A percentile compares a stretch with the other conserved stretches of the same genome.
Evolutionary conservation across 2,888 invertebrate species (phyloP).

Genomic region (Brachynemurus nebulosus): DNA sequence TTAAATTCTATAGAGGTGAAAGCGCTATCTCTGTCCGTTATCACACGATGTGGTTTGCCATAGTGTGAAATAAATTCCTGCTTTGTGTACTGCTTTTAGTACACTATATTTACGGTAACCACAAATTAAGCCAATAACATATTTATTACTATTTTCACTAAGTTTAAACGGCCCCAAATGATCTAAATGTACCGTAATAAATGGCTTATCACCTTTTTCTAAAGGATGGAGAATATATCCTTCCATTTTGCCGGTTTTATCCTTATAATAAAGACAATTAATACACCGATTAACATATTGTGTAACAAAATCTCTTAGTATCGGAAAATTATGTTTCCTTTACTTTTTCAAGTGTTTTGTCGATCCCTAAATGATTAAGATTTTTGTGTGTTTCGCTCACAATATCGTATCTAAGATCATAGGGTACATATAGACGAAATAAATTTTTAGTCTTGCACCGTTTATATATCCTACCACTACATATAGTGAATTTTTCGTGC

Average conservation of each 20-base stretch:
- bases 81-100: not conserved
- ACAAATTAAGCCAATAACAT: not conserved
- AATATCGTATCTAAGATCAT: no score
- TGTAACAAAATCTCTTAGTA: no score
- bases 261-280: no score
- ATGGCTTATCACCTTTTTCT: conserved; percentile 14
- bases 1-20: conserved; percentile 20
- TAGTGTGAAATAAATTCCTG: conserved; percentile 16
- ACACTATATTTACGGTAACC: not conserved
- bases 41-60: conserved; percentile 19
- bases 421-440: no score
- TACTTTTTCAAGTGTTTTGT: no score
- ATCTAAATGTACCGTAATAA: conserved; percentile 13
- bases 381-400: conserved; percentile 8
- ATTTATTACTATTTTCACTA: not conserved
- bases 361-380: conserved; percentile 12
- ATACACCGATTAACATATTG: no score
- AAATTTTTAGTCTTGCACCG: no score
- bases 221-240: conserved; percentile 13
- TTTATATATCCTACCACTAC: no score
- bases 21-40: conserved; percentile 21
- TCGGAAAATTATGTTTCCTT: conserved; percentile 12
- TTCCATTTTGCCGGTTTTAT: conserved; percentile 11
- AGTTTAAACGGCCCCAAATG: conserved; percentile 10
- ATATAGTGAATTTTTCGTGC: no score